A percentile compares a stretch with the other conserved stretches of the same genome.
Evolutionary conservation across 2,797 vertebrate genomes (phyloP).

Genomic region (Enteromius radiatus): DNA sequence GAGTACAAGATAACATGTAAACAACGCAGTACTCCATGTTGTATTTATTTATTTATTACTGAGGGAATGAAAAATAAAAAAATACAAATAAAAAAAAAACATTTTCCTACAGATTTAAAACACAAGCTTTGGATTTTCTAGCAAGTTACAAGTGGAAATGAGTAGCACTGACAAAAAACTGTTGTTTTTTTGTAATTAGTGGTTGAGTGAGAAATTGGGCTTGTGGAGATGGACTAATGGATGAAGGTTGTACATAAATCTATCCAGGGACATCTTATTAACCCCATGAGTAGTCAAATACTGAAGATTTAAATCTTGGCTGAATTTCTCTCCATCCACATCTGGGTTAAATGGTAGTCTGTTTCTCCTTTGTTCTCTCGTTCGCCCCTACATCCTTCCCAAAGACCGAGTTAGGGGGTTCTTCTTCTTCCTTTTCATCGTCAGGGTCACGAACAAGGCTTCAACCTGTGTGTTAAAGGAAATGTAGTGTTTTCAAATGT

Average conservation of each 20-base stretch:
- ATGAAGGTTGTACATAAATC: neutral
- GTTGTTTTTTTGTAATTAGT: neutral
- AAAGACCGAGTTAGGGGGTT: neutral
- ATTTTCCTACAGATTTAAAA: neutral
- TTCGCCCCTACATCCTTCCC: conserved; percentile 6
- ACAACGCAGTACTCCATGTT: neutral
- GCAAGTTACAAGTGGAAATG: neutral
- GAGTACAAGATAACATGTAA: neutral
- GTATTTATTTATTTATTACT: conserved; percentile 33
- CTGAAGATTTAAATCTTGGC: conserved; percentile 17
- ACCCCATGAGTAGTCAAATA: neutral
- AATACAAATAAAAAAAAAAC: neutral
- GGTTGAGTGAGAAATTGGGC: neutral
- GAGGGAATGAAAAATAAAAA: neutral
- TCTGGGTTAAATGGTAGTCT: neutral
- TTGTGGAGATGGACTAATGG: neutral
- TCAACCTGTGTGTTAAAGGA: conserved; percentile 35
- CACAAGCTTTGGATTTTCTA: neutral
- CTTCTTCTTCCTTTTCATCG: conserved; percentile 27
- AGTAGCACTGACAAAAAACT: neutral
- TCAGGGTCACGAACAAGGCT: conserved; percentile 19
- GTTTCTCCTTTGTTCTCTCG: neutral
- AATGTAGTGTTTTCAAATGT: neutral
- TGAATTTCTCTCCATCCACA: neutral
- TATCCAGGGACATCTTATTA: neutral